Conservation (phyloP, 2,113 vertebrate species). For the Naja naja region DNA sequence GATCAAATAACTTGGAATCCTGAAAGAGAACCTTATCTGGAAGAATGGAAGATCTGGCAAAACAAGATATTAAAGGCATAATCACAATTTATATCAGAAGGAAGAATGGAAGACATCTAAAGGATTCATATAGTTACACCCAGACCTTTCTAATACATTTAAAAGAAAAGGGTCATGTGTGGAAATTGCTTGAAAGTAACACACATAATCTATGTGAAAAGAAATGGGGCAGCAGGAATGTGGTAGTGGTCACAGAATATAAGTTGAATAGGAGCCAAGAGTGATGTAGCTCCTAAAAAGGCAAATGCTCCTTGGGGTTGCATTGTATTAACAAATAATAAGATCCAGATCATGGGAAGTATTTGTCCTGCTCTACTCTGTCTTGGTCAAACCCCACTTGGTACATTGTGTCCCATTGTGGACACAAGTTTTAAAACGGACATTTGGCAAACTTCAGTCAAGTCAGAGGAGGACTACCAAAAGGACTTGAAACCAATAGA, state of each 20-base stretch:
- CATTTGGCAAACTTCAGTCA: background rate
- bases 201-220: background rate
- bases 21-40: background rate
- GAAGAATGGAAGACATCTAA: background rate
- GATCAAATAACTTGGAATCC: background rate
- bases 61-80: background rate
- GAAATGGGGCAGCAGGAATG: background rate
- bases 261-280: background rate
- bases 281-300: background rate
- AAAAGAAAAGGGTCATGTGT: background rate
- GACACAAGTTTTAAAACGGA: background rate
- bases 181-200: background rate
- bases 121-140: background rate
- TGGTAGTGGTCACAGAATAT: background rate
- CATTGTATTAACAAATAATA: background rate
- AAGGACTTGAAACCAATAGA: background rate
- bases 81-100: background rate
- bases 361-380: background rate
- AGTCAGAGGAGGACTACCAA: background rate
- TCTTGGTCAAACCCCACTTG: background rate
- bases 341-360: background rate
- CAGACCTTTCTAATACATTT: background rate
- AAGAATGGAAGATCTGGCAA: background rate
- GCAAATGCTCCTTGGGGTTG: background rate
- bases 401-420: background rate